Conservation (phyloP, 2,797 vertebrate genomes). For the Valencia hispanica region DNA sequence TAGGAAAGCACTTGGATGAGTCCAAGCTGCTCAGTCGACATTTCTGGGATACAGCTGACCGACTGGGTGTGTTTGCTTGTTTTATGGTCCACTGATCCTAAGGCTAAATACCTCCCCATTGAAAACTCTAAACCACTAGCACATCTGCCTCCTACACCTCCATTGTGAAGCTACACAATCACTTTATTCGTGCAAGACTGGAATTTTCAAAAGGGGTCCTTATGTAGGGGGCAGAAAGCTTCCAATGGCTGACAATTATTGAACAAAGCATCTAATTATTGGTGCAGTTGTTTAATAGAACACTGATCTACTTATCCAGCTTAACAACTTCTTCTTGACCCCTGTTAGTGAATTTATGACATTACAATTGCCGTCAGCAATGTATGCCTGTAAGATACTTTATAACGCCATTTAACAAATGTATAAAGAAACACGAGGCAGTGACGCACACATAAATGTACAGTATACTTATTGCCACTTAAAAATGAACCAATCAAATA, state of each 20-base stretch:
- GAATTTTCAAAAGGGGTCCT: constrained; percentile 42
- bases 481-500: constrained; percentile 58
- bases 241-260: constrained; percentile 19
- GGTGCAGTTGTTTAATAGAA: constrained; percentile 24
- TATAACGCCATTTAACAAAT: constrained; percentile 46
- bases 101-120: constrained; percentile 19
- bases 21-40: constrained; percentile 24
- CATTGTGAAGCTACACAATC: constrained; percentile 33
- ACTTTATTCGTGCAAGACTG: constrained; percentile 47
- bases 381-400: constrained; percentile 38
- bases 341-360: constrained; percentile 20
- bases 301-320: constrained; percentile 32
- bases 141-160: constrained; percentile 46
- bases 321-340: constrained; percentile 37
- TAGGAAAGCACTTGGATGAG: constrained; percentile 23
- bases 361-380: constrained; percentile 34
- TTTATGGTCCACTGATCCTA: constrained; percentile 57
- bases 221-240: constrained; percentile 3
- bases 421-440: constrained; percentile 19
- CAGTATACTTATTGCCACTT: constrained; percentile 29
- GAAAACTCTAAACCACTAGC: constrained; percentile 20
- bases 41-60: constrained; percentile 25
- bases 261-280: constrained; percentile 56
- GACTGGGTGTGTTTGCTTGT: constrained; percentile 47
- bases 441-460: constrained; percentile 25